phyloP scores from a whole-genome alignment of 92 coral and sea anemone genomes.

The Hydrozoanthus gracilis region DNA sequence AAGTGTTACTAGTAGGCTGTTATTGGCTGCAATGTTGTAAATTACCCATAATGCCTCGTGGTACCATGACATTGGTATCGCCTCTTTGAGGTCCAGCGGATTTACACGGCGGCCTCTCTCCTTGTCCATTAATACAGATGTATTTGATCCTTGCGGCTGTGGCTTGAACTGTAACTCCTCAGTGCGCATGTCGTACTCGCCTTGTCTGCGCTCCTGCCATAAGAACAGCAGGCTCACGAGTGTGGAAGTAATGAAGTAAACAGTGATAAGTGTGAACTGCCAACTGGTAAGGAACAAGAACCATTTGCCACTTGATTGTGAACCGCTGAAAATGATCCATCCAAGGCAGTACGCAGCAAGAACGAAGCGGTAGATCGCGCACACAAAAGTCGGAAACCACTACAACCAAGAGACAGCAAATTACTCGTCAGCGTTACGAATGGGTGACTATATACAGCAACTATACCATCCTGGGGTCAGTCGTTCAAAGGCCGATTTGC shows the following conservation, averaged over 20 bases:
- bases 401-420: neutral
- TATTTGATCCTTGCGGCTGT: constrained; percentile 25
- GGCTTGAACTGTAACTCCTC: constrained; percentile 61
- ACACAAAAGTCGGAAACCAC: constrained; percentile 31
- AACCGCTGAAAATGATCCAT: constrained; percentile 33
- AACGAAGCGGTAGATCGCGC: constrained; percentile 37
- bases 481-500: no score
- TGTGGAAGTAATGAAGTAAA: constrained; percentile 69
- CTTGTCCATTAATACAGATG: constrained; percentile 39
- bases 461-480: no score
- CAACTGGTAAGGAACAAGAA: constrained; percentile 82
- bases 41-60: constrained; percentile 81
- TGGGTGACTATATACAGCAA: no score
- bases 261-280: constrained; percentile 69
- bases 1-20: constrained; percentile 62
- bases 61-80: constrained; percentile 73
- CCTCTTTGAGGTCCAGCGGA: constrained; percentile 73
- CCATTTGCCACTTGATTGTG: constrained; percentile 66
- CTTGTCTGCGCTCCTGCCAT: constrained; percentile 80
- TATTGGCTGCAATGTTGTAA: constrained; percentile 77
- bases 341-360: constrained; percentile 49
- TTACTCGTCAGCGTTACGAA: neutral
- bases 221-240: constrained; percentile 66
- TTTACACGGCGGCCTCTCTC: constrained; percentile 49
- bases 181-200: constrained; percentile 84